phyloP scores from a whole-genome alignment of 1,140 invertebrate genomes.

The Drosophila pectinifera region DNA sequence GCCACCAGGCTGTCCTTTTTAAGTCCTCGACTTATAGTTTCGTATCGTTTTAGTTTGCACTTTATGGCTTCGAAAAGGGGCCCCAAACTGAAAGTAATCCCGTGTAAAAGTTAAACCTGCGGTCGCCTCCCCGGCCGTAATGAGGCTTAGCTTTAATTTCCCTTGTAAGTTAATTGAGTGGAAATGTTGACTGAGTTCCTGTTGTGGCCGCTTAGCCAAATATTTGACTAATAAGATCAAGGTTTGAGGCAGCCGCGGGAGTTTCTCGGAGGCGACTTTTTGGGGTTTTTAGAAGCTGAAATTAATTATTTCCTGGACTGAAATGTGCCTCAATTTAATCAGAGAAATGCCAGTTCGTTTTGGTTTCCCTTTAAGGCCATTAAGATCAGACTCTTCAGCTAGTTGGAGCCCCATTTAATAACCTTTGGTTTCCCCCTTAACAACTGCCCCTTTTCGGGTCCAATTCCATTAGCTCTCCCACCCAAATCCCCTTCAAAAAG shows the following conservation, averaged over 20 bases:
- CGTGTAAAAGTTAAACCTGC: conserved; percentile 45
- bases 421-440: neutral
- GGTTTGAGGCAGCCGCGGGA: neutral
- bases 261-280: neutral
- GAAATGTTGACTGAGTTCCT: conserved; percentile 37
- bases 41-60: conserved; percentile 41
- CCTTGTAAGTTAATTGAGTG: conserved; percentile 64
- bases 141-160: conserved; percentile 58
- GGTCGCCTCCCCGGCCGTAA: conserved; percentile 38
- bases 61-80: conserved; percentile 30
- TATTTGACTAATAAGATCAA: conserved; percentile 29
- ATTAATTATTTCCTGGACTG: neutral
- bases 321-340: neutral
- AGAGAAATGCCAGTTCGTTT: neutral
- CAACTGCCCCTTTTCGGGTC: neutral
- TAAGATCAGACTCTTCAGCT: neutral
- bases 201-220: conserved; percentile 24
- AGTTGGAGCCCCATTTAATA: no score
- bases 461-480: conserved; percentile 31
- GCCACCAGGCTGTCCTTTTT: conserved; percentile 45
- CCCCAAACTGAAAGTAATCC: conserved; percentile 28
- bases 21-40: conserved; percentile 71
- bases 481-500: neutral
- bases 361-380: neutral
- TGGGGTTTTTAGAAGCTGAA: neutral